Base-by-base conservation (phyloP, 2,113 vertebrate species). In the Sciurus niger region DNA sequence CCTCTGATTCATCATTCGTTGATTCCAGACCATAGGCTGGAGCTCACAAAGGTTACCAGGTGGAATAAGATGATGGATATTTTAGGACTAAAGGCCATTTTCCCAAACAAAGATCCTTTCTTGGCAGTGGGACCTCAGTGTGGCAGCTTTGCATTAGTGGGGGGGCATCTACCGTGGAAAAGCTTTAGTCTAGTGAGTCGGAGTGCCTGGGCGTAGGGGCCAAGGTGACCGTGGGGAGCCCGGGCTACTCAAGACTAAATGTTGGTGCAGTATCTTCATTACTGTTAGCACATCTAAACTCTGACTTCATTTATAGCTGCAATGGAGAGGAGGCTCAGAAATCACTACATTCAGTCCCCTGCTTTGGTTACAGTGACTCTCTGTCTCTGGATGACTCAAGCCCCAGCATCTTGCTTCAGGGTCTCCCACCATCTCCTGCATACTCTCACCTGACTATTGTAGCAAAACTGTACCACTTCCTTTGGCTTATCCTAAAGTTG, bases 81-180 rank as follows among this genome's bases (percentile, higher is more conserved):
- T 94, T 34, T 65, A 92, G 96, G 88, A 80, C 55, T 32, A 83
- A 96, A 90, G 53, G 32, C 55, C 4, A 12, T 79, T 86, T 96
- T 89, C 63, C 72, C 91, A 74, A 68, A 78, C 91, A 77, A 89
- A 94, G 89, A 80, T 79, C 74, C 53, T 43, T 93, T 96, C 63
- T 73, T 87, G 68, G n/a, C 74, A 90, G 25, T 0, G 4, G 55
- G 25, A 28, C 51, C 85, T 90, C 53, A 30, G 20, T 14, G 18
- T 96, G 25, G 18, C 55, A 93, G 34, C 32, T 96, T 63, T 89
- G 37, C 30, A 13, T 80, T 80, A 70, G 0, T 18, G 65, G 34
- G 17, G 48, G 85, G 88, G 34, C n/a, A 68, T 43, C 37, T 37
- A 67, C 1, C 65, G 32, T 91, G 46, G 83, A 70, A 86, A 51